phyloP scores from a whole-genome alignment of 2,113 vertebrate genomes.

The Burhinus bistriatus region DNA sequence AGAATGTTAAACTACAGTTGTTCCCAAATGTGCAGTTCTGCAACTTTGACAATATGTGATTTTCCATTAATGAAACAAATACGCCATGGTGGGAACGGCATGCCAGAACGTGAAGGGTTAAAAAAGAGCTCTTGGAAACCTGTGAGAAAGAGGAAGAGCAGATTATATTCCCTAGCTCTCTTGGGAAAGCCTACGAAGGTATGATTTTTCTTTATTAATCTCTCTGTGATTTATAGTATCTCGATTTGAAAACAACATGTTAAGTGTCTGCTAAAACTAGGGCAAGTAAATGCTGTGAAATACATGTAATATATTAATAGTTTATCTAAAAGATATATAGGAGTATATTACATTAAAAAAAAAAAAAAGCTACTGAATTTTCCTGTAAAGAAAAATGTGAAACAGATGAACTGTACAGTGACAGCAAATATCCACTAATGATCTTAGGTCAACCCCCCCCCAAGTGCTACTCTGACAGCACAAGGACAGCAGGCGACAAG shows the following conservation, averaged over 20 bases:
- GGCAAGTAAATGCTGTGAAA: neutral
- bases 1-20: neutral
- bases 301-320: neutral
- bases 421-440: neutral
- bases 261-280: neutral
- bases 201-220: slow-evolving; percentile 19
- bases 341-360: neutral
- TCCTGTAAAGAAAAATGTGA: neutral
- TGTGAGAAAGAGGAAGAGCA: slow-evolving; percentile 48
- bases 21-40: neutral
- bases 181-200: neutral
- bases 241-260: neutral
- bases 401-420: neutral
- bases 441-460: neutral
- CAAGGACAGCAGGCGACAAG: neutral
- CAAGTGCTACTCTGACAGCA: neutral
- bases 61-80: neutral
- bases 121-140: neutral
- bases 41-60: neutral
- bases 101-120: slow-evolving; percentile 22
- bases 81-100: accelerated
- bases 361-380: neutral
- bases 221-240: neutral
- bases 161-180: slow-evolving; percentile 33
- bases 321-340: neutral